Conservation (phyloP, 2,888 invertebrate species). For the Augiades crinisus region DNA sequence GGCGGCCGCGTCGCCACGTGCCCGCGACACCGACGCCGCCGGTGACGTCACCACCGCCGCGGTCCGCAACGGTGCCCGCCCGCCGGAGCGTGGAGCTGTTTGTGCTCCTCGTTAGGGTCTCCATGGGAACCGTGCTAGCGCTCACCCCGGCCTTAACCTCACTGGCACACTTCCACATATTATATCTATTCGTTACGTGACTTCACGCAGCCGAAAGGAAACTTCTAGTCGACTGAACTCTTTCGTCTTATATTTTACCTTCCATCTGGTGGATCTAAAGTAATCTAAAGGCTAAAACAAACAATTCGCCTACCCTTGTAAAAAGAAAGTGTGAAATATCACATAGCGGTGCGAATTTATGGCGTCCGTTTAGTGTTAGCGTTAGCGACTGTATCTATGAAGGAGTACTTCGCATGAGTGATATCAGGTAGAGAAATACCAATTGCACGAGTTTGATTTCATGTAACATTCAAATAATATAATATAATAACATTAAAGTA, state of each 20-base stretch:
- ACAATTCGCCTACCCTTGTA: not conserved
- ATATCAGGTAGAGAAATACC: too few relatives aligned
- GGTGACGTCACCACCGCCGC: slow-evolving; percentile 67
- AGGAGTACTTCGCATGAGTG: too few relatives aligned
- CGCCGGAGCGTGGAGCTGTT: slow-evolving; percentile 59
- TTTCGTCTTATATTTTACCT: too few relatives aligned
- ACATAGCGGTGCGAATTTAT: slow-evolving; percentile 54
- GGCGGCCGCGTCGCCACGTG: slow-evolving; percentile 70
- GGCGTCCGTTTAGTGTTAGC: slow-evolving; percentile 24
- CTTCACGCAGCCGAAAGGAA: too few relatives aligned
- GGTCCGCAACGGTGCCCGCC: slow-evolving; percentile 49
- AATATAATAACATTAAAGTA: too few relatives aligned
- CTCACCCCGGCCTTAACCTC: slow-evolving; percentile 40
- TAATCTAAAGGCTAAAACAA: not conserved
- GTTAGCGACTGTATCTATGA: not conserved
- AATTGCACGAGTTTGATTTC: too few relatives aligned
- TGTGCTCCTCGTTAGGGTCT: slow-evolving; percentile 61
- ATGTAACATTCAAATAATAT: too few relatives aligned
- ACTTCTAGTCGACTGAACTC: not conserved
- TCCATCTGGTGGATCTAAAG: too few relatives aligned
- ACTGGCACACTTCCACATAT: slow-evolving; percentile 40
- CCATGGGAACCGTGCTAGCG: slow-evolving; percentile 62
- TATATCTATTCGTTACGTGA: not conserved
- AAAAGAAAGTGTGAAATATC: slow-evolving; percentile 71
- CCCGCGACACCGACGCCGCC: slow-evolving; percentile 52